These are phyloP conservation scores for Onychomys leucogaster DNA, from an alignment of 2,797 vertebrate genomes.

Conservation along the genomic window DNA sequence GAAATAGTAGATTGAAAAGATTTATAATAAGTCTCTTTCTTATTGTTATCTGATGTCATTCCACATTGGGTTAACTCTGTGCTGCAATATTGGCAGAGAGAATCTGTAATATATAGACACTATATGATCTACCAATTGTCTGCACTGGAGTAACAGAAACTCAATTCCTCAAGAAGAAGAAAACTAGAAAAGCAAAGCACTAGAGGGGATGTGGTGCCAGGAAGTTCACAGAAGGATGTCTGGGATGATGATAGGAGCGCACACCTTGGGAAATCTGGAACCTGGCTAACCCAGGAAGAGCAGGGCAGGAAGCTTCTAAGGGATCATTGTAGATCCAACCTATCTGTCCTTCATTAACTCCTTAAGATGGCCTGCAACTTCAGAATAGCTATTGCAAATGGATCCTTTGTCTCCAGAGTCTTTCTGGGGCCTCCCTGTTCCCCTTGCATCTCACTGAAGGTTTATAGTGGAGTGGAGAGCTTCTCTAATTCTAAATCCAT, in stretches of 20 bases:
- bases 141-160: constrained; percentile 73
- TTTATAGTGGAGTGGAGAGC: fast-evolving
- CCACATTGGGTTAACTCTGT: constrained; percentile 69
- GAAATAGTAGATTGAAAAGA: constrained; percentile 77
- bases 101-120: constrained; percentile 74
- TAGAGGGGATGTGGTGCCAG: constrained; percentile 57
- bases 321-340: fast-evolving
- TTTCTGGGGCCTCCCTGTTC: not conserved
- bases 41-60: constrained; percentile 63
- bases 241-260: not conserved
- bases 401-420: not conserved
- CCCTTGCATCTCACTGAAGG: not conserved
- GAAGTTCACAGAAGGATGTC: constrained; percentile 36
- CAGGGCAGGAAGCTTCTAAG: not conserved
- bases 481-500: not conserved
- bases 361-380: not conserved
- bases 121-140: constrained; percentile 68
- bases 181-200: constrained; percentile 60
- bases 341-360: too few species aligned
- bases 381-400: not conserved
- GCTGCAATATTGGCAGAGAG: constrained; percentile 66
- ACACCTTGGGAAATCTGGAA: not conserved
- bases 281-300: not conserved
- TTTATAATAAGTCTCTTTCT: constrained; percentile 68
- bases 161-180: constrained; percentile 75